phyloP scores from a whole-genome alignment of 2,888 invertebrate species.

The Sminthurides aquaticus region DNA sequence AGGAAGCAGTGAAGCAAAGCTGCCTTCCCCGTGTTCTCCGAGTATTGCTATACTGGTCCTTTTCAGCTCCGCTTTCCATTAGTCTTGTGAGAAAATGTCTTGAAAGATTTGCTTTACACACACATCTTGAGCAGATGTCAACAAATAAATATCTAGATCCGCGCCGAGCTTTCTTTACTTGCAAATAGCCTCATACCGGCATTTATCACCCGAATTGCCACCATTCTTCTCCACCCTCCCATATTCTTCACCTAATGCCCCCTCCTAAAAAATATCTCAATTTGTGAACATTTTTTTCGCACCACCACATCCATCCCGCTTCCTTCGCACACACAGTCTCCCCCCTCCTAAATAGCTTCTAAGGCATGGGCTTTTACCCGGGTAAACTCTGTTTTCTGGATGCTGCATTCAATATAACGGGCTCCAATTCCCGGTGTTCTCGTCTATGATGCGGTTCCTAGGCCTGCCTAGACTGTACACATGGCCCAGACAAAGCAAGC shows the following conservation, averaged over 20 bases:
- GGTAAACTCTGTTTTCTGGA: too few relatives aligned
- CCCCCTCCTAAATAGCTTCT: too few relatives aligned
- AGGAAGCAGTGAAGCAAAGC: too few relatives aligned
- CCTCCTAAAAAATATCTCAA: constrained; percentile 15
- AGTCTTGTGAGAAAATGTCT: background rate
- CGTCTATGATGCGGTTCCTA: background rate
- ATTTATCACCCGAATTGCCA: constrained; percentile 15
- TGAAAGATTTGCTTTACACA: background rate
- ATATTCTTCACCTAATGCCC: constrained; percentile 5
- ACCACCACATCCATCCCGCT: constrained; percentile 1
- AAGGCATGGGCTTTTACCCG: too few relatives aligned
- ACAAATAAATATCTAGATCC: background rate
- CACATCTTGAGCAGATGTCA: background rate
- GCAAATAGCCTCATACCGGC: constrained; percentile 8
- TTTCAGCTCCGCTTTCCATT: background rate
- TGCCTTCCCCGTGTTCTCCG: too few relatives aligned
- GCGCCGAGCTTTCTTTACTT: background rate
- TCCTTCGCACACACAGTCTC: background rate
- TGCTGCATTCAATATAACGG: background rate
- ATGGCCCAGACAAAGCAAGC: too few relatives aligned
- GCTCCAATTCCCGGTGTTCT: background rate
- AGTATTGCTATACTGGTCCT: too few relatives aligned
- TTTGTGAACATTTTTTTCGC: constrained; percentile 16
- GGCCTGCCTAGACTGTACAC: background rate
- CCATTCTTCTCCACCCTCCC: constrained; percentile 11